A percentile compares a stretch with the other conserved stretches of the same genome.
Evolutionary conservation across 2,113 vertebrate genomes (phyloP).

Genomic region (Etia nguti): DNA sequence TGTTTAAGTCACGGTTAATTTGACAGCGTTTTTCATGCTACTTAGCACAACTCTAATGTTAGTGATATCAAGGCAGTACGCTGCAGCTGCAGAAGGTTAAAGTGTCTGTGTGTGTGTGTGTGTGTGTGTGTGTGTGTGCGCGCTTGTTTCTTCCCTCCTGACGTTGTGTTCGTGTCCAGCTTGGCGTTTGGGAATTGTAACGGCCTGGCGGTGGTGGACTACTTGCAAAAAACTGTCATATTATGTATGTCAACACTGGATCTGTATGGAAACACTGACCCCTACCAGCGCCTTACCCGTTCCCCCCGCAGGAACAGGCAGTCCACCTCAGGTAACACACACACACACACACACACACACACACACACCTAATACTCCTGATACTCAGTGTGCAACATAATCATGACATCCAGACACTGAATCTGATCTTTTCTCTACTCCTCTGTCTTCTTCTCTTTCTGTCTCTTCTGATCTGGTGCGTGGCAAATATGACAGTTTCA

Average conservation of each 20-base stretch:
- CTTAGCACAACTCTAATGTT: not conserved
- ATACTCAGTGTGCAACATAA: not conserved
- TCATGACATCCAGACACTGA: not conserved
- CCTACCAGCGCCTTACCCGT: constrained; percentile 89
- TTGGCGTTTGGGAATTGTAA: constrained; percentile 94
- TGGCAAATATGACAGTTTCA: not conserved
- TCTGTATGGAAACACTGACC: constrained; percentile 86
- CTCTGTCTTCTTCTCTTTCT: not conserved
- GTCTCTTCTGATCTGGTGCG: not conserved
- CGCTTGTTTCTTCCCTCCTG: not conserved
- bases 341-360: not conserved
- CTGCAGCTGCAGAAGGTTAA: not conserved
- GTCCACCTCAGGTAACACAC: constrained; percentile 88
- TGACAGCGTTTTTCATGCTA: not conserved
- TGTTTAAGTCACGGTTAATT: constrained; percentile 1
- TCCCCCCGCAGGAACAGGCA: constrained; percentile 94
- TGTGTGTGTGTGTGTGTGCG: accelerated
- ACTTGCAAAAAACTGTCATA: constrained; percentile 89
- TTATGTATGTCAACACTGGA: constrained; percentile 91
- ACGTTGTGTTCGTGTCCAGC: constrained; percentile 61
- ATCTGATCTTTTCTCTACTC: not conserved
- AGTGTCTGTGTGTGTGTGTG: not conserved
- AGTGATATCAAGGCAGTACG: not conserved
- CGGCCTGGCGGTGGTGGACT: constrained; percentile 92
- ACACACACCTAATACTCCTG: not conserved